Evolutionary conservation across 2,888 invertebrate genomes (phyloP), one percentile per base, ranked within the genome.

Genomic region (Papilio demoleus): DNA sequence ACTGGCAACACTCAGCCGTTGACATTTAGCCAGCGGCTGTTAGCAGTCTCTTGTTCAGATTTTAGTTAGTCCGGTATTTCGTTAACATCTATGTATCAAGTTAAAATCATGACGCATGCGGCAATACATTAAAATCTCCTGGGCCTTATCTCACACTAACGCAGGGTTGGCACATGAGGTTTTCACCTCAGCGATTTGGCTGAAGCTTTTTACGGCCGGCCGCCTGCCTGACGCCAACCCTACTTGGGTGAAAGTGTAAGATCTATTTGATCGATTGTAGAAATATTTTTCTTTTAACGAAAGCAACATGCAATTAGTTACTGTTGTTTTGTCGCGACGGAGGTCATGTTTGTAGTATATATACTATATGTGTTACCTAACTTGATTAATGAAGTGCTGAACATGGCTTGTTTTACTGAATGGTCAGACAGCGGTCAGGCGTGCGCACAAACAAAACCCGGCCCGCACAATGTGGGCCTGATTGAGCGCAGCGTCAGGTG

Each of bases 401-500:
- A 31, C 19, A 38, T 8, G 47, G 31, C 38, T n/a, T 36, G 40
- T 61, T 61, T 53, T 31, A 61, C 61, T 53, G 61, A 65, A 66
- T 22, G 61, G 62, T 65, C 65, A 50, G 61, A 53, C 19, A 34
- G 65, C 47, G 22, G 47, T 47, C 47, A 22, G 22, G 56, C 74
- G 73, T 73, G 74, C 79, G 73, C 75, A 79, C 79, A 82, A 82
- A 84, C 80, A 84, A 81, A 80, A 81, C 82, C 82, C 82, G 81
- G 78, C 74, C 75, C 73, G 79, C 76, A 85, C 86, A 86, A 85
- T 86, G 82, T 78, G 73, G 78, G 78, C 80, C 80, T 86, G 84
- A 86, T 85, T 86, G 82, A 73, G 77, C 79, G 73, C 76, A 73
- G 38, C 66, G 79, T 79, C 80, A 80, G 82, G 74, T 77, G 76